Evolutionary conservation across 2,797 vertebrate genomes (phyloP).

Genomic region (Scyliorhinus canicula): DNA sequence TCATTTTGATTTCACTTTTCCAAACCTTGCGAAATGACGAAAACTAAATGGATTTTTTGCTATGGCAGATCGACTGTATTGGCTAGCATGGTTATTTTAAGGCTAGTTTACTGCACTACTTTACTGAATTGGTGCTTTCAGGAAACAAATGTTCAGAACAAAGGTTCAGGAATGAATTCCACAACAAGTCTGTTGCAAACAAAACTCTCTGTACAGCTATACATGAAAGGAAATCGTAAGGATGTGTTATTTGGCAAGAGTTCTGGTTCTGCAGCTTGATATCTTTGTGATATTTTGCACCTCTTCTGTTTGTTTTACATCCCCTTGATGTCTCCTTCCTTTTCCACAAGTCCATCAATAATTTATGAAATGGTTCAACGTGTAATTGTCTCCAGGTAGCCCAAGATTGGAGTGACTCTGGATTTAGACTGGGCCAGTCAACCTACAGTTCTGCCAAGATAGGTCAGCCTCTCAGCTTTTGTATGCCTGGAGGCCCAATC

Average conservation of each 20-base stretch:
- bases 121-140: not conserved
- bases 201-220: not conserved
- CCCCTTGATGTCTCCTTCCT: not conserved
- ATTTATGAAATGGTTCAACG: not conserved
- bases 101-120: not conserved
- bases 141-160: not conserved
- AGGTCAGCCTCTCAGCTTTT: not conserved
- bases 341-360: not conserved
- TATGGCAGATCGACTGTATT: not conserved
- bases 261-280: not conserved
- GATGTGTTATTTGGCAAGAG: not conserved
- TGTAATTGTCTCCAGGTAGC: not conserved
- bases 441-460: not conserved
- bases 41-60: not conserved
- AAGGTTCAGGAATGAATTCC: not conserved
- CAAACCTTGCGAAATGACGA: not conserved
- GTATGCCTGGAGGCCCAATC: not conserved
- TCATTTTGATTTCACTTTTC: not conserved
- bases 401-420: not conserved
- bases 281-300: not conserved
- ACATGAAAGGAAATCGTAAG: not conserved
- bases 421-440: not conserved
- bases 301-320: not conserved
- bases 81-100: not conserved
- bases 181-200: not conserved